Percentiles rank a stretch among this genome's conserved stretches.
phyloP scores from a whole-genome alignment of 2,888 invertebrate species.

The Mimumesa dahlbomi region DNA sequence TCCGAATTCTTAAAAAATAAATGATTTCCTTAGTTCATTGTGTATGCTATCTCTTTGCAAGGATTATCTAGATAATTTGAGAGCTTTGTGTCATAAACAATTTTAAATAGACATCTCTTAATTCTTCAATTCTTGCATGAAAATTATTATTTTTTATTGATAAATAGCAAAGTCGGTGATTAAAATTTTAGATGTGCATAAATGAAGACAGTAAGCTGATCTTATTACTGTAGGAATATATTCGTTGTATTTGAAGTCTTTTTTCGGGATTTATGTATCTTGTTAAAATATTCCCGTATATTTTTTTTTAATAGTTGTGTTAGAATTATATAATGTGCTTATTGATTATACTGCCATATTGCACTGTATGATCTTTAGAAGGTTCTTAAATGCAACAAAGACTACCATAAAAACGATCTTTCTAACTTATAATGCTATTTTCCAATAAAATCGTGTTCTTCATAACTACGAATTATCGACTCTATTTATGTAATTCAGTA shows the following conservation, averaged over 20 bases:
- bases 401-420: constrained; percentile 35
- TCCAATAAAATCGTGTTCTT: constrained; percentile 64
- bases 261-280: background rate
- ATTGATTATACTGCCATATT: constrained; percentile 50
- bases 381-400: constrained; percentile 48
- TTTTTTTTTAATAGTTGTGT: constrained; percentile 5
- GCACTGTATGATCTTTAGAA: constrained; percentile 53
- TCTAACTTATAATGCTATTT: constrained; percentile 54
- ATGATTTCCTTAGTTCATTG: too few species aligned
- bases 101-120: too few species aligned
- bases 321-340: constrained; percentile 19
- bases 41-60: too few species aligned
- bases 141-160: too few species aligned
- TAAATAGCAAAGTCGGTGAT: too few species aligned
- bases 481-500: constrained; percentile 39
- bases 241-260: background rate
- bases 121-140: too few species aligned
- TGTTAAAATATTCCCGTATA: background rate
- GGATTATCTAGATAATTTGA: too few species aligned
- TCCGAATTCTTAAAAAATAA: constrained; percentile 23
- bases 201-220: too few species aligned
- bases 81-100: too few species aligned
- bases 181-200: background rate
- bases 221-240: background rate
- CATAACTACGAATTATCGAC: constrained; percentile 65